Percentiles rank a stretch among this genome's conserved stretches.
These are phyloP conservation scores for Turdus rufiventris DNA, from an alignment of 2,113 vertebrate species.

Conservation along the genomic window DNA sequence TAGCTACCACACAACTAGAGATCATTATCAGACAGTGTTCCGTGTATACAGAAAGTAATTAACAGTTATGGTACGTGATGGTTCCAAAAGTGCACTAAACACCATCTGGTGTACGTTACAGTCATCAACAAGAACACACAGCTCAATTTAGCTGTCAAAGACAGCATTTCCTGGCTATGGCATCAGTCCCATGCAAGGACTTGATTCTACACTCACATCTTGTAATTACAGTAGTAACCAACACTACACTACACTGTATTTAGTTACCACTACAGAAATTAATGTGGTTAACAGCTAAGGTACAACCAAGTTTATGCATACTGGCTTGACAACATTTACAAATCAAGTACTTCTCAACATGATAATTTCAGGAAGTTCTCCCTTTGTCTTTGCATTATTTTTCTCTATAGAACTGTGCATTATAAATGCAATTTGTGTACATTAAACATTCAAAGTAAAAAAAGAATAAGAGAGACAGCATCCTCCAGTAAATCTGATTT, in stretches of 20 bases:
- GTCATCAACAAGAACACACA: neutral
- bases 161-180: neutral
- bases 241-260: neutral
- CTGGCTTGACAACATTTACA: neutral
- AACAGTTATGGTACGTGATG: neutral
- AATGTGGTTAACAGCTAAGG: neutral
- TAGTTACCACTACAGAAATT: neutral
- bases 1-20: neutral
- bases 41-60: neutral
- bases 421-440: neutral
- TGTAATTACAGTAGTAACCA: neutral
- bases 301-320: neutral
- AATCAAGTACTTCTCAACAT: neutral
- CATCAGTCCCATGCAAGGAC: neutral
- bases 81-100: neutral
- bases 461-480: neutral
- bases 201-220: neutral
- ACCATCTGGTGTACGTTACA: neutral
- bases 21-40: neutral
- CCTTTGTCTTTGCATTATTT: neutral
- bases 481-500: neutral
- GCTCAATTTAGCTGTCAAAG: neutral
- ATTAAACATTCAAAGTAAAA: neutral
- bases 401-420: neutral
- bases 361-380: neutral